phyloP scores from a whole-genome alignment of 2,888 invertebrate species.

The Lasioglossum zephyrum region DNA sequence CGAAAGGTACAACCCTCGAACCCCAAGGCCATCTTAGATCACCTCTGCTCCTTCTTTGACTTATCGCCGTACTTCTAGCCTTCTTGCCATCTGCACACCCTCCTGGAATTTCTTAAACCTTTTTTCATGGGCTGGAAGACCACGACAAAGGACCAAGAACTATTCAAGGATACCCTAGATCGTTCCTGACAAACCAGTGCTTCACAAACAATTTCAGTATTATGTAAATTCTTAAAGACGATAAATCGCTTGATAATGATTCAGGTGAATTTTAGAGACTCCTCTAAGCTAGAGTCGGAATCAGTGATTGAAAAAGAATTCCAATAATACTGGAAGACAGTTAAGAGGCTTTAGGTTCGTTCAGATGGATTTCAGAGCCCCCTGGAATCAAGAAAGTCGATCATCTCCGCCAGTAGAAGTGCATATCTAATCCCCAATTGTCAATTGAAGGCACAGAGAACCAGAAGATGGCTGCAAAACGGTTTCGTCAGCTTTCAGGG shows the following conservation, averaged over 20 bases:
- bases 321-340: background rate
- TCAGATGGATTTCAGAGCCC: background rate
- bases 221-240: too few relatives aligned
- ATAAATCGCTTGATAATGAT: too few relatives aligned
- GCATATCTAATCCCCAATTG: background rate
- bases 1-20: background rate
- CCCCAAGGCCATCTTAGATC: background rate
- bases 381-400: background rate
- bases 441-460: background rate
- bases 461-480: background rate
- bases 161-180: background rate
- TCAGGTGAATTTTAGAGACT: too few relatives aligned
- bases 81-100: background rate
- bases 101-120: background rate
- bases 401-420: background rate
- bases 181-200: too few relatives aligned
- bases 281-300: background rate
- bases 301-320: background rate
- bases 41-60: background rate
- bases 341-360: background rate
- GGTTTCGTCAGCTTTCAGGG: background rate
- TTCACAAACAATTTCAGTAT: too few relatives aligned
- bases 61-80: background rate
- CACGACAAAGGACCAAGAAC: background rate
- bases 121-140: background rate